These are phyloP conservation scores for Leptobrachium leishanense DNA, from an alignment of 2,113 vertebrate species.

Conservation along the genomic window DNA sequence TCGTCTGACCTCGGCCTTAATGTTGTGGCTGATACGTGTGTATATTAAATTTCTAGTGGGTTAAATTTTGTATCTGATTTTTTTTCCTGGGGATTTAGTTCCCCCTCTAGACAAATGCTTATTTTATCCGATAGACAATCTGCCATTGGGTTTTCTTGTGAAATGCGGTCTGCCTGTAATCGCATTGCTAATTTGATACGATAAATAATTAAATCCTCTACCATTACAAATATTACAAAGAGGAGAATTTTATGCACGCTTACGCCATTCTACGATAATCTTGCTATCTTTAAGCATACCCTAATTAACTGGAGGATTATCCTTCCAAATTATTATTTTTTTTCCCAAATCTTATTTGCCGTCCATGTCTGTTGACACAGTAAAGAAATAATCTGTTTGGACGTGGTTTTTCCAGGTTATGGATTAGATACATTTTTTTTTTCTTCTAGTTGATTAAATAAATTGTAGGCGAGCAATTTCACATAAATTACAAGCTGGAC, in stretches of 20 bases:
- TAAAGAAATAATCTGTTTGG: conserved; percentile 25
- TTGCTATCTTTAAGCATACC: conserved; percentile 11
- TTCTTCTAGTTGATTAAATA: not conserved
- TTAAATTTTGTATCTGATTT: no score
- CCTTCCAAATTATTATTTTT: conserved; percentile 7
- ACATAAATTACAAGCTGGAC: not conserved
- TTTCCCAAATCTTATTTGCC: conserved; percentile 22
- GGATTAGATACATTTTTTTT: conserved; percentile 2
- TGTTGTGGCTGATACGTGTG: no score
- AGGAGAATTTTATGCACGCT: conserved; percentile 28
- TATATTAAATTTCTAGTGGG: no score
- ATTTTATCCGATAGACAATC: not conserved
- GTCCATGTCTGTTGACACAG: conserved; percentile 25
- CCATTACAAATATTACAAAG: conserved; percentile 31
- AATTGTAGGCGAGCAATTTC: conserved; percentile 8
- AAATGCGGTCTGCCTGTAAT: not conserved
- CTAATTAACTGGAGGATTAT: conserved; percentile 42
- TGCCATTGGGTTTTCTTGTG: not conserved
- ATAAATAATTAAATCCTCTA: conserved; percentile 18
- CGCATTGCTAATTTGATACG: not conserved
- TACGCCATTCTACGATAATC: conserved; percentile 14
- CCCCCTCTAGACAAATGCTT: not conserved
- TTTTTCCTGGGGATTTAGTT: no score
- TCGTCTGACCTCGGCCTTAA: no score
- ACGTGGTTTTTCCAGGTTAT: not conserved